phyloP scores from a whole-genome alignment of 2,888 invertebrate species.

The Cataglyphis livida region DNA sequence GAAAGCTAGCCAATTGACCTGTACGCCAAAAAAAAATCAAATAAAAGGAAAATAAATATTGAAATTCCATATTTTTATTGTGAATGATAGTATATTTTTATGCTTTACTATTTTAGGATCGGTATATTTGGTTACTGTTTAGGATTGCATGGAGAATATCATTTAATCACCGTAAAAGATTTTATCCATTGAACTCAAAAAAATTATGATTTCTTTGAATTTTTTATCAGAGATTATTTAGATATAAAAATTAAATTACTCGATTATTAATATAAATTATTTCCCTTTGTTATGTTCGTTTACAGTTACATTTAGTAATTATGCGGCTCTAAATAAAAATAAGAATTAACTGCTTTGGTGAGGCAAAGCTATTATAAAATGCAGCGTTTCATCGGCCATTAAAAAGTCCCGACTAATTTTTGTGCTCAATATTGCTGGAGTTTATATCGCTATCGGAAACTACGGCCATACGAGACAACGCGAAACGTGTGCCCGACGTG shows the following conservation, averaged over 20 bases:
- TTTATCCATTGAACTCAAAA: background rate
- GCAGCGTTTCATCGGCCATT: background rate
- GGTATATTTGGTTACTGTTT: background rate
- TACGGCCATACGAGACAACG: slow-evolving; percentile 33
- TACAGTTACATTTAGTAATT: background rate
- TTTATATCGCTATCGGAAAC: slow-evolving; percentile 36
- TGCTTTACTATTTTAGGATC: background rate
- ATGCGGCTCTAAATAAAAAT: background rate
- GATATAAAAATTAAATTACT: background rate
- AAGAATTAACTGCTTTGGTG: background rate
- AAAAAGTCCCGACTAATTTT: slow-evolving; percentile 34
- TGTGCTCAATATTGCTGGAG: background rate
- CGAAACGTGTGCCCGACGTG: slow-evolving; percentile 44
- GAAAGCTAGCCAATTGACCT: background rate
- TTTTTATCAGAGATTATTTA: background rate
- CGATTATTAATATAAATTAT: background rate
- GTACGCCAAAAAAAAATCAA: background rate
- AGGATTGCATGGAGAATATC: background rate
- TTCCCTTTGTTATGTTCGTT: background rate
- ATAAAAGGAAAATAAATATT: background rate
- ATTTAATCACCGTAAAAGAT: background rate
- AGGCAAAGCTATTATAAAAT: background rate
- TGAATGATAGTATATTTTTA: background rate
- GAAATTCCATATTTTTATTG: background rate
- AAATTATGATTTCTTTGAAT: background rate